Conservation (phyloP, 2,797 vertebrate species). For the Furcifer pardalis region DNA sequence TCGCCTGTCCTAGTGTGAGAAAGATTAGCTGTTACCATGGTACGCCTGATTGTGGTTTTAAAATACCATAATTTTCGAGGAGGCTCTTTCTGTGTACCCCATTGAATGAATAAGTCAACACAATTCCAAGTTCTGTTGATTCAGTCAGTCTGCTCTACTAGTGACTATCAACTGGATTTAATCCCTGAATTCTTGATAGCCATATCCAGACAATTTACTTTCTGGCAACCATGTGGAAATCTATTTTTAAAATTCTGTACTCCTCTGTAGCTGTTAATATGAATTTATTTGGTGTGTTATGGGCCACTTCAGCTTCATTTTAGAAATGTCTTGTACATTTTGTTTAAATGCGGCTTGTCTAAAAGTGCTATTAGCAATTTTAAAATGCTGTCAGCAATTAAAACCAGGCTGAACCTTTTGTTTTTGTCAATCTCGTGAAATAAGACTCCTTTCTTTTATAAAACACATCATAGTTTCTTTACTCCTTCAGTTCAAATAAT, state of each 20-base stretch:
- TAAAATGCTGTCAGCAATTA: background rate
- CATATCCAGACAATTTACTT: background rate
- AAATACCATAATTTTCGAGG: no score
- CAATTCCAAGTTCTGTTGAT: no score
- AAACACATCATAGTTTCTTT: background rate
- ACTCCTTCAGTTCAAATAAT: background rate
- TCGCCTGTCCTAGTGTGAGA: no score
- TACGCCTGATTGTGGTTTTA: no score
- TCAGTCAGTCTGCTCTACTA: no score
- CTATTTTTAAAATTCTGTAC: background rate
- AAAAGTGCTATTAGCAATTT: background rate
- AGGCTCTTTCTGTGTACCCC: no score
- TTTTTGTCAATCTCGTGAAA: background rate
- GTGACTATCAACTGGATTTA: no score
- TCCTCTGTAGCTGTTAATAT: background rate
- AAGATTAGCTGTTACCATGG: no score
- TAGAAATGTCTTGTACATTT: background rate
- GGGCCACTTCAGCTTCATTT: background rate
- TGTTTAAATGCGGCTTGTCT: background rate
- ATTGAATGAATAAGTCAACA: no score
- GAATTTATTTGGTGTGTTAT: background rate
- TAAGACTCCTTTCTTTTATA: background rate
- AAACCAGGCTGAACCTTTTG: background rate
- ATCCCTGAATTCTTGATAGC: background rate
- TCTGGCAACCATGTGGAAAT: background rate